These are phyloP conservation scores for Phymanthus crucifer DNA, from an alignment of 92 coral and sea anemone genomes.

Conservation along the genomic window DNA sequence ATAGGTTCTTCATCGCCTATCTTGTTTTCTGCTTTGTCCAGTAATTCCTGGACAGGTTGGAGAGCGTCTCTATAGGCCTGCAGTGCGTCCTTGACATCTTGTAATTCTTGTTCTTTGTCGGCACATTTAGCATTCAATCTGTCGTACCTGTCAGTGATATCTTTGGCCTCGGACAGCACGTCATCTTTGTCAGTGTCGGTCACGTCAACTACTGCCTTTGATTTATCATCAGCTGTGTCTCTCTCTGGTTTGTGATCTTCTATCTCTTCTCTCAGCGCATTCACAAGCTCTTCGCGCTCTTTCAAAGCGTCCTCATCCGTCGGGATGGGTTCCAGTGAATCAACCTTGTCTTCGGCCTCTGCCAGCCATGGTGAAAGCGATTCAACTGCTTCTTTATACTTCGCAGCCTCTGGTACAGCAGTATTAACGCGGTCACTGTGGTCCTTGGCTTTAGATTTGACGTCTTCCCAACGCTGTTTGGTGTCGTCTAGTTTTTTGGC, in stretches of 20 bases:
- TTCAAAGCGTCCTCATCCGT: conserved; percentile 60
- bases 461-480: conserved; percentile 81
- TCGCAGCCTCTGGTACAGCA: conserved; percentile 81
- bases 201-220: conserved; percentile 61
- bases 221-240: conserved; percentile 69
- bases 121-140: conserved; percentile 64
- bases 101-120: conserved; percentile 58
- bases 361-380: conserved; percentile 73
- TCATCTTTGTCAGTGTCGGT: conserved; percentile 74
- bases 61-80: conserved; percentile 55
- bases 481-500: conserved; percentile 70
- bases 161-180: conserved; percentile 68
- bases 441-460: conserved; percentile 61
- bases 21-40: conserved; percentile 62
- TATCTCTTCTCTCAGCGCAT: conserved; percentile 65
- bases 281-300: conserved; percentile 42
- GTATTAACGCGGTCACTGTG: conserved; percentile 63
- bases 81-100: conserved; percentile 52
- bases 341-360: conserved; percentile 78
- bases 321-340: conserved; percentile 62
- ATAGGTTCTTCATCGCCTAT: conserved; percentile 63
- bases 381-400: conserved; percentile 64
- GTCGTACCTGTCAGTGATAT: conserved; percentile 79
- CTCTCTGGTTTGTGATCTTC: conserved; percentile 77
- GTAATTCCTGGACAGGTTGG: conserved; percentile 65